phyloP scores from a whole-genome alignment of 2,797 vertebrate genomes.

The Trachurus trachurus region DNA sequence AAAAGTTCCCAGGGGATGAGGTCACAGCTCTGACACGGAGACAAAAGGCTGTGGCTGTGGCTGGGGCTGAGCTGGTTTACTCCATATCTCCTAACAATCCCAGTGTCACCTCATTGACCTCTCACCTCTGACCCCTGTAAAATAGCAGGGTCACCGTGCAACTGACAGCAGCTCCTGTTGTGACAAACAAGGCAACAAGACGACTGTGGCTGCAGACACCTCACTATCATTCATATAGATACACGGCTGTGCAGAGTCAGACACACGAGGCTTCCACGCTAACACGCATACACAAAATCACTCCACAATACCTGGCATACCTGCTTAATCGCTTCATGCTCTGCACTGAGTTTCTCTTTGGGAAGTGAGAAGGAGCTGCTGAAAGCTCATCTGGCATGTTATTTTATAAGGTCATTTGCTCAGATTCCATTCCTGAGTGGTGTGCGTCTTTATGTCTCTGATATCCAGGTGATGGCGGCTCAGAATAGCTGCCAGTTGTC shows the following conservation, averaged over 20 bases:
- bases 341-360: slow-evolving; percentile 19
- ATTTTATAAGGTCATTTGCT: slow-evolving; percentile 62
- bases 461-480: slow-evolving; percentile 64
- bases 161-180: slow-evolving; percentile 79
- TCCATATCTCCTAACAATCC: slow-evolving; percentile 65
- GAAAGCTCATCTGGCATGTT: slow-evolving; percentile 57
- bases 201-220: slow-evolving; percentile 25
- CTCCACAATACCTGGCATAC: slow-evolving; percentile 56
- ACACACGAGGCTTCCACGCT: slow-evolving; percentile 11
- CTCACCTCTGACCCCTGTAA: slow-evolving; percentile 70
- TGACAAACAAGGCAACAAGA: slow-evolving; percentile 64
- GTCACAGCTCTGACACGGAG: slow-evolving; percentile 22
- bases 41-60: slow-evolving; percentile 8
- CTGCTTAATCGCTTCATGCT: slow-evolving; percentile 45
- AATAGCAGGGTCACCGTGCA: slow-evolving; percentile 60
- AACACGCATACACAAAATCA: slow-evolving; percentile 33
- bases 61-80: slow-evolving; percentile 31
- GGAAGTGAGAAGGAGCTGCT: slow-evolving; percentile 60
- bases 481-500: slow-evolving; percentile 60
- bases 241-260: slow-evolving; percentile 40
- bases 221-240: slow-evolving; percentile 26
- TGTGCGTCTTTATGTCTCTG: slow-evolving; percentile 46
- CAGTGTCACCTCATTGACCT: slow-evolving; percentile 69
- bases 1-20: slow-evolving; percentile 42
- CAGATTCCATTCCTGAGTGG: slow-evolving; percentile 48